Base-by-base conservation (phyloP, 2,113 vertebrate genomes). In the Castor canadensis region DNA sequence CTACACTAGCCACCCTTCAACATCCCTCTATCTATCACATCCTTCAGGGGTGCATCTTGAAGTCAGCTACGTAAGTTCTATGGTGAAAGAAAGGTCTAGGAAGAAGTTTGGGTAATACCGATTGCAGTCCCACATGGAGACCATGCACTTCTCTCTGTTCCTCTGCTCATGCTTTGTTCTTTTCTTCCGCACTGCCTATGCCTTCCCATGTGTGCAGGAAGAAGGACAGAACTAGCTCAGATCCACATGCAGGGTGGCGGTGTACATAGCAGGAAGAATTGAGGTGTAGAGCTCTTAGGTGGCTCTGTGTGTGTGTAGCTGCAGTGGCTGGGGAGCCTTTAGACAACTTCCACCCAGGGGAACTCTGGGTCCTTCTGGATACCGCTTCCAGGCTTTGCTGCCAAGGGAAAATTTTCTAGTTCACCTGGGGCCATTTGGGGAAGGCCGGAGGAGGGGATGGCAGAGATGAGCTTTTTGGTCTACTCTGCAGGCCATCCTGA, bases 251-350 rank as follows among this genome's bases (percentile, higher is more conserved):
- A 58, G 26, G 52, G 17, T 43, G 22, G 35, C 45, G 38, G 47
- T 12, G 43, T 30, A 26, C 38, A 80, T 54, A 72, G 54, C 73
- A 66, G 67, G 32, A 32, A 76, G 86, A 20, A 35, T 24, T 2
- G 32, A 40, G 7, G 54, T 58, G 43, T 62, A n/a, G n/a, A n/a
- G 89, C 85, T 92, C 88, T 92, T 85, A 76, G 77, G 79, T 32
- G 28, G 52, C 47, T 72, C 24, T 24, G 26, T 66, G 83, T 84
- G 72, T 66, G 83, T 84, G 72, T 72, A 60, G 72, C 66, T 72
- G 49, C 17, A 20, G n/a, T 0, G 17, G 0, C 38, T 47, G 60
- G n/a, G 45, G 49, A 30, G 6, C 1, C 19, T 49, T n/a, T 9
- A 52, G 43, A 56, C 69, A 77, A 7, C 45, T 71, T 91, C 81